Base-by-base conservation (phyloP, 2,113 vertebrate species). In the Ophiodon elongatus region DNA sequence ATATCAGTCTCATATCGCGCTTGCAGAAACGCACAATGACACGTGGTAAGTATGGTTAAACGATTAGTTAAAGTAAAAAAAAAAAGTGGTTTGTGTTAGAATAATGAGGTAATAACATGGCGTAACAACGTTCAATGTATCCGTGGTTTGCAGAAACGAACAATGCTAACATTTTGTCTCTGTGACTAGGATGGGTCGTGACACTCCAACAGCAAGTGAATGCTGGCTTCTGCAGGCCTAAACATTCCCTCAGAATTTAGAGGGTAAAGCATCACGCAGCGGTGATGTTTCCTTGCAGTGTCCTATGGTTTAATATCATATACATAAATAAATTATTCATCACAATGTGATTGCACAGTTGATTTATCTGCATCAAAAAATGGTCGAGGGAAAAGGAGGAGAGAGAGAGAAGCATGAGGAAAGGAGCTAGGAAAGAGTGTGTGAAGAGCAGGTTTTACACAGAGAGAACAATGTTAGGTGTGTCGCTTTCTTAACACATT, bases 311-410 rank as follows among this genome's bases (percentile, higher is more conserved):
- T 73, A 56, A 76, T 84, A 45, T 79, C 60, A 74, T 41, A 67
- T 37, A 64, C 47, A 76, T n/a, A n/a, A 65, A 50, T 83, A 35
- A 35, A 82, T 82, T 71, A 88, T 85, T 80, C 41, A 86, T 54
- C 50, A 27, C 45, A 72, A 71, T 33, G 62, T 45, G 33, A 31
- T 15, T 35, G 43, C 25, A 75, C 50, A 74, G 33, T 33, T 47
- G 82, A 77, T 27, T 64, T 57, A 17, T 75, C 33, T 56, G 19
- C 23, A 29, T 37, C n/a, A 45, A 0, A 2, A 74, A 76, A 73
- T 33, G 66, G 33, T 57, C 25, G 35, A 27, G 10, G 15, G 27
- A n/a, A 69, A 37, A 21, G 6, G 19, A 27, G 21, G 6, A 17
- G 8, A 57, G 37, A 43, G 17, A 60, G 29, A 27, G 9, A 47